phyloP scores from a whole-genome alignment of 1,140 invertebrate species.

The Maniola jurtina region DNA sequence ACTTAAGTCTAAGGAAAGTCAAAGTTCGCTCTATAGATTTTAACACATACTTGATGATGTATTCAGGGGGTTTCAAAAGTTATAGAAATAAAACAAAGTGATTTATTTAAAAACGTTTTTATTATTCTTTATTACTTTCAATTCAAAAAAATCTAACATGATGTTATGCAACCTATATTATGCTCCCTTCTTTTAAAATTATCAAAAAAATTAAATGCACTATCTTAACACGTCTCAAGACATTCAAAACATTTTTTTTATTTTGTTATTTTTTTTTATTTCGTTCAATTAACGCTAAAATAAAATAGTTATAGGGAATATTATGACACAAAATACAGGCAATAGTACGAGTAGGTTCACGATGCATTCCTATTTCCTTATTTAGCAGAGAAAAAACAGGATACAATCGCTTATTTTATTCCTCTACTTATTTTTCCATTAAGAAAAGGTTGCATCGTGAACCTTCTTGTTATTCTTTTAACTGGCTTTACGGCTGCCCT shows the following conservation, averaged over 20 bases:
- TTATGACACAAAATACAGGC: conserved; percentile 70
- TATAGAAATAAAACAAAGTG: conserved; percentile 34
- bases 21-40: too few species aligned
- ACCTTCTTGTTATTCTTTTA: neutral
- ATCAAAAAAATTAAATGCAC: conserved; percentile 66
- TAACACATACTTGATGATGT: too few species aligned
- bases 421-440: neutral
- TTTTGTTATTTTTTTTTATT: conserved; percentile 23
- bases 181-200: conserved; percentile 46
- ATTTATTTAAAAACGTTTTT: conserved; percentile 32
- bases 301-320: conserved; percentile 68
- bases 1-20: too few species aligned
- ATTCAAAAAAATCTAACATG: conserved; percentile 70
- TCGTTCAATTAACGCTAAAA: conserved; percentile 45
- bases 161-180: conserved; percentile 57
- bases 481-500: too few species aligned
- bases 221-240: conserved; percentile 48
- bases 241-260: conserved; percentile 40
- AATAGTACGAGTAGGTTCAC: conserved; percentile 13
- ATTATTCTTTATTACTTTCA: conserved; percentile 70
- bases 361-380: neutral
- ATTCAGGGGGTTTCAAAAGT: neutral
- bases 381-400: neutral
- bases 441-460: neutral
- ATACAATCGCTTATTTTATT: neutral